These are phyloP conservation scores for Anarsia innoxiella DNA, from an alignment of 2,888 invertebrate species.

Conservation along the genomic window DNA sequence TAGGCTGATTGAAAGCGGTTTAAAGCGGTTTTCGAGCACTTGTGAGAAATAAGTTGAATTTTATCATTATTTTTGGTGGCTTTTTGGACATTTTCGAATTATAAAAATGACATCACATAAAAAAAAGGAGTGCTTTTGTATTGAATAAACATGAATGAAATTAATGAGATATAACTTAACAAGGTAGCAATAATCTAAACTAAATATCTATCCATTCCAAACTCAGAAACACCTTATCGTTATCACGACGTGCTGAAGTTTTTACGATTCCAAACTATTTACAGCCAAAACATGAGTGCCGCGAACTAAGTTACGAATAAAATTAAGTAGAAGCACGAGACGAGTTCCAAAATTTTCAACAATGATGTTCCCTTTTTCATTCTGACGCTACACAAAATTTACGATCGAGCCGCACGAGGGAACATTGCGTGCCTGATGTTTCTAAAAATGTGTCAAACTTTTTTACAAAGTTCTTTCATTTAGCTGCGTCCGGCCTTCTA, in stretches of 20 bases:
- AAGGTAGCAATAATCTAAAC: no score
- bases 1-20: constrained; percentile 19
- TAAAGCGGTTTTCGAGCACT: background rate
- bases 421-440: constrained; percentile 71
- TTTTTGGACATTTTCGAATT: no score
- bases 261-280: no score
- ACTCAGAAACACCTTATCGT: no score
- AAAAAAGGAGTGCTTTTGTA: no score
- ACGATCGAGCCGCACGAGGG: constrained; percentile 60
- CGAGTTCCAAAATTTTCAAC: constrained; percentile 66
- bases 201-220: no score
- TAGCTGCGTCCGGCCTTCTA: constrained; percentile 65
- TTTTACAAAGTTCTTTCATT: constrained; percentile 74
- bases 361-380: constrained; percentile 72
- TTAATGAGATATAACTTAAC: no score
- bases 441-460: constrained; percentile 75
- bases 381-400: constrained; percentile 71
- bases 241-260: no score
- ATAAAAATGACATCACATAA: no score
- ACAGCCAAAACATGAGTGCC: constrained; percentile 1
- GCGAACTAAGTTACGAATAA: constrained; percentile 47
- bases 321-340: constrained; percentile 42
- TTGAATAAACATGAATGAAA: no score
- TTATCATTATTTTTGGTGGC: no score
- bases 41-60: background rate